phyloP scores from a whole-genome alignment of 2,113 vertebrate genomes.

The Elachura formosa region DNA sequence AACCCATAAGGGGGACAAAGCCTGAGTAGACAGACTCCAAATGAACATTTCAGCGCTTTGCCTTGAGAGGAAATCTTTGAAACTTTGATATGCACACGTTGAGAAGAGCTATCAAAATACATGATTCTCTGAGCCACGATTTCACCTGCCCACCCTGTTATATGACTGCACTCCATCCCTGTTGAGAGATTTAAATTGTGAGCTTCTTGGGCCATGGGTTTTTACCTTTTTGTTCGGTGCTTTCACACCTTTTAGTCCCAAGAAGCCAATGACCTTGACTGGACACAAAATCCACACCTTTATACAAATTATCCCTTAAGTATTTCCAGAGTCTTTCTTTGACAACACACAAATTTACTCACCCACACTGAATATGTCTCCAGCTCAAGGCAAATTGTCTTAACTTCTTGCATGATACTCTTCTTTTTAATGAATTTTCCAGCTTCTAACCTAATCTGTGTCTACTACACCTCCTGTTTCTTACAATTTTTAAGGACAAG shows the following conservation, averaged over 20 bases:
- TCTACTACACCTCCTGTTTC: background rate
- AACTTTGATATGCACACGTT: fast-evolving
- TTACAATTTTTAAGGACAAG: background rate
- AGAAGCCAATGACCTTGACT: background rate
- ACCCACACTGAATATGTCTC: background rate
- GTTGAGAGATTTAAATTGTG: background rate
- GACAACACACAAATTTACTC: background rate
- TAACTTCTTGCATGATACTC: background rate
- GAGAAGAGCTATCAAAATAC: background rate
- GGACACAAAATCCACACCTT: background rate
- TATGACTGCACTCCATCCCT: background rate
- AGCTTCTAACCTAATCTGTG: background rate
- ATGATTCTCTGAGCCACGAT: background rate
- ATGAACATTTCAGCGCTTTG: background rate
- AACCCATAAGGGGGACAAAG: background rate
- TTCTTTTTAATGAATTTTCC: background rate
- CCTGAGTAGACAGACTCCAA: background rate
- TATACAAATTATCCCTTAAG: background rate
- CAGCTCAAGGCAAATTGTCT: background rate
- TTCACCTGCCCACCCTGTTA: background rate
- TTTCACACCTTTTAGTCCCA: background rate
- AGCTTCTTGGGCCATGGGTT: background rate
- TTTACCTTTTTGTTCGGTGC: background rate
- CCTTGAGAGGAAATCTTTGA: background rate
- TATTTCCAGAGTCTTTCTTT: background rate